Conservation (phyloP, 1,140 invertebrate genomes). For the Drosophila leontia region DNA sequence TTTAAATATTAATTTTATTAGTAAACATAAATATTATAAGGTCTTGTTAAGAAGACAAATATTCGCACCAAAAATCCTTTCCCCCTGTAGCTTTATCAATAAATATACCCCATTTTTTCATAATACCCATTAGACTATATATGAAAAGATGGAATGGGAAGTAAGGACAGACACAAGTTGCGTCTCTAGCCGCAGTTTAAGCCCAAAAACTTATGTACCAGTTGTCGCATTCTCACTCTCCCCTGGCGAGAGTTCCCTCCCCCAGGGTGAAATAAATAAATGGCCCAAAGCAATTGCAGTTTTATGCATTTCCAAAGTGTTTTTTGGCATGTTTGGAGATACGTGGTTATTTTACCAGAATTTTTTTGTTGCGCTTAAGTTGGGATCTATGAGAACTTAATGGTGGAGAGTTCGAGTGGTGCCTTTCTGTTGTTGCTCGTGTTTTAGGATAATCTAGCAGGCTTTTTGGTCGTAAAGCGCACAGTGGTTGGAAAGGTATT, state of each 20-base stretch:
- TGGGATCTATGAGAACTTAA: conserved; percentile 3
- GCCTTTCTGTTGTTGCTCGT: conserved; percentile 2
- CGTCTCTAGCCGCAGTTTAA: conserved; percentile 58
- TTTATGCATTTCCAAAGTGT: conserved; percentile 78
- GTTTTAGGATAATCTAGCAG: conserved; percentile 21
- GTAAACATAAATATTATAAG: too few species aligned
- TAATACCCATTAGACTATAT: not conserved
- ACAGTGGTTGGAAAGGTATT: conserved; percentile 2
- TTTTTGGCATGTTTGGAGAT: conserved; percentile 66
- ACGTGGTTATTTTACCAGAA: conserved; percentile 41
- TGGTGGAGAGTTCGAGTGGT: conserved; percentile 2
- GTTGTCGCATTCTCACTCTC: conserved; percentile 49
- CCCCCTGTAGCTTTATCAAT: not conserved
- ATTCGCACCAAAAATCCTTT: not conserved
- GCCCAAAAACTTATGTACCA: conserved; percentile 32
- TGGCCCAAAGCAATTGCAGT: conserved; percentile 70
- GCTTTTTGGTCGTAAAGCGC: not conserved
- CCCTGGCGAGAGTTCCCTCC: not conserved
- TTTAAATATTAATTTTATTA: not conserved
- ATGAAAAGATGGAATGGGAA: not conserved
- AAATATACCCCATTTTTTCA: not conserved
- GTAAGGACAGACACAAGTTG: conserved; percentile 48
- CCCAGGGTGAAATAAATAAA: conserved; percentile 24
- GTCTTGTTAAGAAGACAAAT: too few species aligned
- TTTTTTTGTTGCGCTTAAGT: conserved; percentile 52